These are phyloP conservation scores for Carassius gibelio DNA, from an alignment of 2,113 vertebrate species.

Conservation along the genomic window DNA sequence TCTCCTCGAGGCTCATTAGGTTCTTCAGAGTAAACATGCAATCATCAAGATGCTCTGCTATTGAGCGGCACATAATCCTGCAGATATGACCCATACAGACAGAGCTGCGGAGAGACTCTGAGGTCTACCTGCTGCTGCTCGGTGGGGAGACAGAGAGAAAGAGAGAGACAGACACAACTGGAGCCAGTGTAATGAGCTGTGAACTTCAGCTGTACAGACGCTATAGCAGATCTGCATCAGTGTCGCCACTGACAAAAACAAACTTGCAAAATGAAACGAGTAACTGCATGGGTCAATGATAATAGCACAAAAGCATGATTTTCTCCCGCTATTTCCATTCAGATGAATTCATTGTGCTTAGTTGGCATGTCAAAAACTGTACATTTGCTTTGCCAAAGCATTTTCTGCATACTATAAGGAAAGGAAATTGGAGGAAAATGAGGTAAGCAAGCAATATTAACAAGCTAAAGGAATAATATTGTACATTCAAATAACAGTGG, in stretches of 20 bases:
- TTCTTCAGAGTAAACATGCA: slow-evolving; percentile 25
- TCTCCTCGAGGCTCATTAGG: slow-evolving; percentile 49
- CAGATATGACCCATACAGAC: slow-evolving; percentile 36
- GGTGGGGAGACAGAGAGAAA: neutral
- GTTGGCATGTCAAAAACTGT: neutral
- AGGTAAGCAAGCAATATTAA: neutral
- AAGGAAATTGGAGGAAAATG: too few relatives aligned
- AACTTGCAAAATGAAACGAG: neutral
- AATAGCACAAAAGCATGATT: neutral
- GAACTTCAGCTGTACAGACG: slow-evolving; percentile 39
- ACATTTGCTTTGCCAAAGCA: neutral
- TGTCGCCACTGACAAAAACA: neutral
- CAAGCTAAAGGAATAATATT: neutral
- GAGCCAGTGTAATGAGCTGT: slow-evolving; percentile 24
- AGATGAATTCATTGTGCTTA: neutral
- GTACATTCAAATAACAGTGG: neutral
- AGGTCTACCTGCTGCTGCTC: slow-evolving; percentile 57
- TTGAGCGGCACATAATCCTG: slow-evolving; percentile 21
- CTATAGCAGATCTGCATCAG: slow-evolving; percentile 32
- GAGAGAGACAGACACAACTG: neutral
- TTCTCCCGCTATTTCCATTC: neutral
- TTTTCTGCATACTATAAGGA: neutral
- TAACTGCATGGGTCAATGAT: neutral
- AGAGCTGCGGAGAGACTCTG: slow-evolving; percentile 33
- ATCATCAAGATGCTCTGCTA: neutral